phyloP scores from a whole-genome alignment of 2,888 invertebrate species.

The Dermolepida albohirtum region DNA sequence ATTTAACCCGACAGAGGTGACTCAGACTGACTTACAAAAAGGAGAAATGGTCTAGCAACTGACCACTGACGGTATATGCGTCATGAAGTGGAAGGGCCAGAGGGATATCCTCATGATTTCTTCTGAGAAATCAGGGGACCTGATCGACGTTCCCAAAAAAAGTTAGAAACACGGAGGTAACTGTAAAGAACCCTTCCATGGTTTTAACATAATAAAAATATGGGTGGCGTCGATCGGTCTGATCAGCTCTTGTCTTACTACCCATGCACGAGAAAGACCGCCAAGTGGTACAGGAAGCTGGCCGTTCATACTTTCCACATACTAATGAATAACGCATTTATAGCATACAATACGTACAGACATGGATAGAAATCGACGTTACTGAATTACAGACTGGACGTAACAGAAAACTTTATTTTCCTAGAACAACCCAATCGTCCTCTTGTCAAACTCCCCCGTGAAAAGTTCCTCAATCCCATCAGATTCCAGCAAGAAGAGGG shows the following conservation, averaged over 20 bases:
- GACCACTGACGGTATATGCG: conserved; percentile 29
- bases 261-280: conserved; percentile 45
- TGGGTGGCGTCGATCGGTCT: conserved; percentile 45
- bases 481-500: too few species aligned
- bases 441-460: too few species aligned
- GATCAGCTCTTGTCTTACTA: conserved; percentile 47
- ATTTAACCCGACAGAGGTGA: conserved; percentile 1
- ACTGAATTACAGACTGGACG: background rate
- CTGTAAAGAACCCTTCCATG: background rate
- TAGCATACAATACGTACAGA: conserved; percentile 43
- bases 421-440: too few species aligned
- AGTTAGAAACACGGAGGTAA: background rate
- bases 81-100: conserved; percentile 49
- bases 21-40: conserved; percentile 42
- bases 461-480: too few species aligned
- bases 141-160: conserved; percentile 30
- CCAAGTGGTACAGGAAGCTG: conserved; percentile 47
- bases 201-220: conserved; percentile 23
- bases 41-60: conserved; percentile 44
- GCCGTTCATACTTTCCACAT: conserved; percentile 46
- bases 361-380: background rate
- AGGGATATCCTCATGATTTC: conserved; percentile 48
- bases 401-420: too few species aligned
- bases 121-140: conserved; percentile 44
- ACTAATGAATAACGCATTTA: conserved; percentile 45